A percentile compares a stretch with the other conserved stretches of the same genome.
phyloP scores from a whole-genome alignment of 2,113 vertebrate species.

The Brevimyrus niger region DNA sequence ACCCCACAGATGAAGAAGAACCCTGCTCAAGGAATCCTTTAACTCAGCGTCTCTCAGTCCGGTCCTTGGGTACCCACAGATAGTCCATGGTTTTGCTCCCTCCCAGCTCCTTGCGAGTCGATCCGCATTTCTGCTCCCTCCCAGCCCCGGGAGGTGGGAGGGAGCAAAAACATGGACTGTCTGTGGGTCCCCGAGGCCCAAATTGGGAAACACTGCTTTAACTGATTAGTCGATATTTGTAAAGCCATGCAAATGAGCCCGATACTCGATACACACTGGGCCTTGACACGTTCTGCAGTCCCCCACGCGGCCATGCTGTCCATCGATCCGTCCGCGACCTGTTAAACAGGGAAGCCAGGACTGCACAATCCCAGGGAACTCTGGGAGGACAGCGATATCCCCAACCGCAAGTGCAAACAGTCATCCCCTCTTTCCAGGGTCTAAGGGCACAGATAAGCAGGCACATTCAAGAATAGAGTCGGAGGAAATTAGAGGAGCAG shows the following conservation, averaged over 20 bases:
- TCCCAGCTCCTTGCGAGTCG: background rate
- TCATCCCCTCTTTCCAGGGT: background rate
- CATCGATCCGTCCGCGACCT: slow-evolving; percentile 41
- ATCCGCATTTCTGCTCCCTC: background rate
- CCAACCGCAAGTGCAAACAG: background rate
- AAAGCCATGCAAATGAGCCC: slow-evolving; percentile 47
- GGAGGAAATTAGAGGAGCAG: background rate
- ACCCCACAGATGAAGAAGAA: slow-evolving; percentile 17
- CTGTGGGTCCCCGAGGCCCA: background rate
- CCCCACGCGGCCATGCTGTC: slow-evolving; percentile 13
- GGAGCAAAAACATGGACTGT: background rate
- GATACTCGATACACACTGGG: slow-evolving; percentile 38
- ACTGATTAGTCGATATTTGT: slow-evolving; percentile 48
- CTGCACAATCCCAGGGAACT: background rate
- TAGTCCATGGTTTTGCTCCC: background rate
- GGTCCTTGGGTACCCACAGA: background rate
- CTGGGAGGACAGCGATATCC: background rate
- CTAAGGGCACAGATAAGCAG: slow-evolving; percentile 14
- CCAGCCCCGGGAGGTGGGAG: background rate
- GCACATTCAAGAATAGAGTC: slow-evolving; percentile 10
- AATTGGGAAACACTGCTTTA: slow-evolving; percentile 15
- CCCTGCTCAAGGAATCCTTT: slow-evolving; percentile 45
- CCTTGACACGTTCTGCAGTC: slow-evolving; percentile 17
- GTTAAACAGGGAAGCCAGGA: slow-evolving; percentile 25
- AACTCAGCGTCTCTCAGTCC: background rate